Evolutionary conservation across 2,797 vertebrate genomes (phyloP), one percentile per base, ranked within the genome.

Genomic region (Peromyscus attwateri): DNA sequence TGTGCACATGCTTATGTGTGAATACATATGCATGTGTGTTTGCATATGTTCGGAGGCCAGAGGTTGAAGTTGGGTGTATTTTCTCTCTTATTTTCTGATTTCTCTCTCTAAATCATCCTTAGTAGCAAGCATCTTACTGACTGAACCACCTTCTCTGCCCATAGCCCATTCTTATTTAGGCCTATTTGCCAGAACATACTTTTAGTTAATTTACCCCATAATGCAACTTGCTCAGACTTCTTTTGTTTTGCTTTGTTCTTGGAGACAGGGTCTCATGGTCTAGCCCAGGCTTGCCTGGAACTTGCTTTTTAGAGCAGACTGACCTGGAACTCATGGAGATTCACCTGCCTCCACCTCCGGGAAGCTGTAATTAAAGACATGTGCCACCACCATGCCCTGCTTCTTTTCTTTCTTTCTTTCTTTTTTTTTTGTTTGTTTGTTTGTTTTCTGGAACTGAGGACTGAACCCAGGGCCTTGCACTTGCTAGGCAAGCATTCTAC

Each of bases 171-270:
- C 84, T 88, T 46, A 79, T 49, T 49, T 55, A 49, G 37, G 29
- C 81, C n/a, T 87, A 40, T 82, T 91, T 97, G 73, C 11, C 10
- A 75, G 49, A 70, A 94, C 12, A 79, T 60, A 46, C 43, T 93
- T 96, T 91, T 80, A 60, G 89, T 55, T 71, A 64, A 71, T 49
- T 90, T 83, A 93, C 27, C 6, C 60, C 55, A 23, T 25, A 85
- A 95, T 14, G 1, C 75, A 43, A 62, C 88, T 87, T 6, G 4
- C 23, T 94, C 34, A 23, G 6, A 76, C 37, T 77, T 46, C 6
- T 14, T 76, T 76, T 43, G 60, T 83, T 64, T 64, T 64, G 37
- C 23, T 83, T 43, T 83, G 81, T 75, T 75, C 37, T 75, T 73
- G 21, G 21, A 25, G 71, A 40, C 23, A 25, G 71, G 21, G 71